These are phyloP conservation scores for Octonoba sinensis DNA, from an alignment of 2,888 invertebrate species.

Conservation along the genomic window DNA sequence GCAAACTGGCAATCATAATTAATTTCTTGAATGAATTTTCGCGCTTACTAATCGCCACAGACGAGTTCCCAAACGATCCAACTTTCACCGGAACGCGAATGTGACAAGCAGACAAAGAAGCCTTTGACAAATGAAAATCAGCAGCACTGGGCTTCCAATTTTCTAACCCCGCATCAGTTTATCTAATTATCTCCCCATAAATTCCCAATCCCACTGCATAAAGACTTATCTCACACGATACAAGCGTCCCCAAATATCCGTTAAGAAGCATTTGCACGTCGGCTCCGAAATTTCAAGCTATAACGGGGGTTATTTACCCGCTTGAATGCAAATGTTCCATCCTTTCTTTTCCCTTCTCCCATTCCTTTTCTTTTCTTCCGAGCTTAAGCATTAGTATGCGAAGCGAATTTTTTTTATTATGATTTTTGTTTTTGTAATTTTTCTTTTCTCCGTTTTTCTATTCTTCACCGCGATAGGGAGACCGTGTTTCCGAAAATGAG, in stretches of 20 bases:
- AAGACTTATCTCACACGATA: background rate
- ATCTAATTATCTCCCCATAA: conserved; percentile 46
- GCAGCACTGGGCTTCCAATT: background rate
- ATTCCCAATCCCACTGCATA: conserved; percentile 21
- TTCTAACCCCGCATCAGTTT: background rate
- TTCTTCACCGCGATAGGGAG: conserved; percentile 30
- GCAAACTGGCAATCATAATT: too few species aligned
- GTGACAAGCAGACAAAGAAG: too few species aligned
- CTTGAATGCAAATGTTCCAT: conserved; percentile 51
- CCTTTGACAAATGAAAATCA: too few species aligned
- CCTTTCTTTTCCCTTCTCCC: conserved; percentile 26
- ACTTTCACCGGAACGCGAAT: too few species aligned
- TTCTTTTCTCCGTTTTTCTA: conserved; percentile 1
- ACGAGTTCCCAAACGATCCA: too few species aligned
- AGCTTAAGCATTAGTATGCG: conserved; percentile 50
- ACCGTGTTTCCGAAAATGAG: conserved; percentile 60
- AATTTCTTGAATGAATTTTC: too few species aligned
- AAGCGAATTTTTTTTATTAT: conserved; percentile 19
- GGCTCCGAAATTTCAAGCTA: conserved; percentile 43
- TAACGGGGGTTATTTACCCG: conserved; percentile 53
- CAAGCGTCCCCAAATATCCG: too few species aligned
- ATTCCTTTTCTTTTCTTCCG: conserved; percentile 25
- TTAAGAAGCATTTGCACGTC: conserved; percentile 32
- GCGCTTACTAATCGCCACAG: too few species aligned
- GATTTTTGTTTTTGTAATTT: background rate